phyloP scores from a whole-genome alignment of 1,140 invertebrate genomes.

The Halesus radiatus region DNA sequence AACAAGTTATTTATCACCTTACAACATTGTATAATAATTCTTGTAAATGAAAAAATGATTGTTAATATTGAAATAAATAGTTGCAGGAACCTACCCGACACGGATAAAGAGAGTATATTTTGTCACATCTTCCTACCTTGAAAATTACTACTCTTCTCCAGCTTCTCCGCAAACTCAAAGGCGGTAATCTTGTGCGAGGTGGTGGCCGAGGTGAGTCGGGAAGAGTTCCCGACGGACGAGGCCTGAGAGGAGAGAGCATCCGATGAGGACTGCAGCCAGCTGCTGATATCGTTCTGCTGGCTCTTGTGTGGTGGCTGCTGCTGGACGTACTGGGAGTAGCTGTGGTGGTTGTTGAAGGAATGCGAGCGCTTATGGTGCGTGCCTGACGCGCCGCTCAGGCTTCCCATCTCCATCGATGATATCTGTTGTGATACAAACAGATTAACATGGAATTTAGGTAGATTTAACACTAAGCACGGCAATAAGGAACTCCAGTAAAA shows the following conservation, averaged over 20 bases:
- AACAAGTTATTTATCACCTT: no score
- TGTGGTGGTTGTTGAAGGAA: conserved; percentile 77
- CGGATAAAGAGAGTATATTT: no score
- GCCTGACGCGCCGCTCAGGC: conserved; percentile 56
- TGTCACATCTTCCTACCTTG: conserved; percentile 6
- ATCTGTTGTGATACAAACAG: conserved; percentile 42
- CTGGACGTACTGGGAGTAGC: conserved; percentile 73
- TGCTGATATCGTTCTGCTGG: conserved; percentile 46
- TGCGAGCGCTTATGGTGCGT: conserved; percentile 75
- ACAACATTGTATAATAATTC: no score
- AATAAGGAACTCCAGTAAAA: no score
- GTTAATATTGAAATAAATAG: no score
- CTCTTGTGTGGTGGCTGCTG: conserved; percentile 69
- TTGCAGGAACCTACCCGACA: no score
- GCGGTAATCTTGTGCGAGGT: conserved; percentile 43
- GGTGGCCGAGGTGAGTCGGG: conserved; percentile 40
- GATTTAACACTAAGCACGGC: no score
- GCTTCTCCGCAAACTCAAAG: conserved; percentile 44
- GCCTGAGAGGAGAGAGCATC: conserved; percentile 63
- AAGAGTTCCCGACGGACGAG: conserved; percentile 27
- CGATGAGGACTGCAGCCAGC: conserved; percentile 67
- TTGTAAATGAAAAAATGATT: no score
- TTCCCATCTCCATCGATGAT: conserved; percentile 45
- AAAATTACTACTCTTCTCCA: conserved; percentile 41
- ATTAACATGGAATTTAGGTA: no score